phyloP scores from a whole-genome alignment of 2,113 vertebrate species.

The Cyprinodon variegatus region DNA sequence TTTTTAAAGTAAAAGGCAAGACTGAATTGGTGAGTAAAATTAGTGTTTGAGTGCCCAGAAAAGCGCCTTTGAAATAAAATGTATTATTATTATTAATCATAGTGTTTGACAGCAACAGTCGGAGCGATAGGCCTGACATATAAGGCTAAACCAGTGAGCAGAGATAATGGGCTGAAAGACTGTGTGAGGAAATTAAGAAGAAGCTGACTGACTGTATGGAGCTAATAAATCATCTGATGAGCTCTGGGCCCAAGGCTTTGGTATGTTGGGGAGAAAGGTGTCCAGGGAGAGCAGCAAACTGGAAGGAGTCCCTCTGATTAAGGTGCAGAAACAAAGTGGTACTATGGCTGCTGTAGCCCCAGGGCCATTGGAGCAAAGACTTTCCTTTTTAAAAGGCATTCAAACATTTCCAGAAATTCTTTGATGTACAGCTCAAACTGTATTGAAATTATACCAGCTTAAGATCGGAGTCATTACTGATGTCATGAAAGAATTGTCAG shows the following conservation, averaged over 20 bases:
- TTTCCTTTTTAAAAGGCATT: not conserved
- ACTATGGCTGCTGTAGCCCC: slow-evolving; percentile 42
- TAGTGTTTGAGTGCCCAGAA: not conserved
- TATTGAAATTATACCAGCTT: not conserved
- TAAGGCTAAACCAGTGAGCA: slow-evolving; percentile 27
- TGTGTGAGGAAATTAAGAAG: slow-evolving; percentile 49
- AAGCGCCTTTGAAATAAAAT: too few species aligned
- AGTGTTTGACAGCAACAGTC: slow-evolving; percentile 17
- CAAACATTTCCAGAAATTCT: not conserved
- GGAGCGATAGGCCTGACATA: slow-evolving; percentile 14
- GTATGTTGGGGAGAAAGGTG: slow-evolving; percentile 47
- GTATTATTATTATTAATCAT: too few species aligned
- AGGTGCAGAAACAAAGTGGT: slow-evolving; percentile 60
- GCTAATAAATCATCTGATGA: slow-evolving; percentile 65
- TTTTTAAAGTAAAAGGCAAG: slow-evolving; percentile 16
- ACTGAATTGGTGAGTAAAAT: not conserved
- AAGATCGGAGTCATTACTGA: not conserved
- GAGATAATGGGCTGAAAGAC: slow-evolving; percentile 52
- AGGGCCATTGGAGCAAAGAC: slow-evolving; percentile 15
- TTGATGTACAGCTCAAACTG: not conserved
- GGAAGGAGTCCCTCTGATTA: slow-evolving; percentile 67
- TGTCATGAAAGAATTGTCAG: not conserved
- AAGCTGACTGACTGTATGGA: slow-evolving; percentile 36
- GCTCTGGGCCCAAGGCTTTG: slow-evolving; percentile 52
- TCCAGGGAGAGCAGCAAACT: slow-evolving; percentile 56